Conservation (phyloP, 2,797 vertebrate genomes). For the Siniperca scherzeri region DNA sequence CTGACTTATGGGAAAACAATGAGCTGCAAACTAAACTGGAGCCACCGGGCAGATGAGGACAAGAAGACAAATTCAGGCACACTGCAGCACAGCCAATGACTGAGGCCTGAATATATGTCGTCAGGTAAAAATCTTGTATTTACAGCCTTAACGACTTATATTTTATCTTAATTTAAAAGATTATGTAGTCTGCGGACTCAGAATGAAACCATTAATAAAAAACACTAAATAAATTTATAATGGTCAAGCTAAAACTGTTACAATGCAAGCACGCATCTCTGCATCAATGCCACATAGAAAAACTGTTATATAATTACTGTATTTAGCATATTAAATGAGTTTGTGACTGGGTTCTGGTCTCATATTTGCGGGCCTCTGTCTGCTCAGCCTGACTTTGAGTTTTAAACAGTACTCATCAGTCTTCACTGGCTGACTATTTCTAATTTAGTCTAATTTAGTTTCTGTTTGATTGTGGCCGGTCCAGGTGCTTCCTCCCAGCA, state of each 20-base stretch:
- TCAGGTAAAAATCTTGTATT: not conserved
- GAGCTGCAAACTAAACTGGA: constrained; percentile 44
- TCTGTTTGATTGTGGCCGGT: not conserved
- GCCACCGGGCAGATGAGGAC: constrained; percentile 31
- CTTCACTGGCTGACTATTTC: constrained; percentile 6
- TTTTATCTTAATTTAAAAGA: not conserved
- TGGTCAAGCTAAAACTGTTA: not conserved
- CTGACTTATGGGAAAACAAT: constrained; percentile 51
- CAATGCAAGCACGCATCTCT: not conserved
- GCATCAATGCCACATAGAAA: not conserved
- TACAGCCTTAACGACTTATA: not conserved
- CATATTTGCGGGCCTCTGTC: not conserved
- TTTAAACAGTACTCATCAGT: constrained; percentile 3
- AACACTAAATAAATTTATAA: not conserved
- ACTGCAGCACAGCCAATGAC: not conserved
- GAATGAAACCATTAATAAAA: not conserved
- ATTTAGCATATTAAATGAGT: not conserved
- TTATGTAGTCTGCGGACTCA: not conserved
- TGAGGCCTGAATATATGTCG: not conserved
- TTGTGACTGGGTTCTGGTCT: not conserved
- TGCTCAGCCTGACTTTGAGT: not conserved
- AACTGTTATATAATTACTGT: not conserved
- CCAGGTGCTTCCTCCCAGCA: not conserved
- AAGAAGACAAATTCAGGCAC: constrained; percentile 25
- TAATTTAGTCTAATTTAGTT: constrained; percentile 27